phyloP scores from a whole-genome alignment of 2,797 vertebrate species.

The Pteropus rufus region DNA sequence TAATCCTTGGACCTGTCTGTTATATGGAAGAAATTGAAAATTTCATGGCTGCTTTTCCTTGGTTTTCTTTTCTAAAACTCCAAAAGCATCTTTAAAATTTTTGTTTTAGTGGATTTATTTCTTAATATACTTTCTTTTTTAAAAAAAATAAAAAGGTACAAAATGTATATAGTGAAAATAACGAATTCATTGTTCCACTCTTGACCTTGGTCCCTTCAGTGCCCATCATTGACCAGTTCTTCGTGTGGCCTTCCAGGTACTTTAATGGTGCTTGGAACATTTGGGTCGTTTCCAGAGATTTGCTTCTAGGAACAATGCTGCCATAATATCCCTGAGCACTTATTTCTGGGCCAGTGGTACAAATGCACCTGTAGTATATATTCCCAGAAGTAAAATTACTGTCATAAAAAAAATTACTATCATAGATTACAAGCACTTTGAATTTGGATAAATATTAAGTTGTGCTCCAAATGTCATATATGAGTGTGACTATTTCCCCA shows the following conservation, averaged over 20 bases:
- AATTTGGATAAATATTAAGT: background rate
- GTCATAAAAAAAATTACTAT: no score
- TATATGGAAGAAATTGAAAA: background rate
- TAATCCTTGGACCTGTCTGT: background rate
- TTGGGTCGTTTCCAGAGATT: background rate
- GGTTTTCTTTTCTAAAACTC: conserved; percentile 15
- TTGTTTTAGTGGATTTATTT: background rate
- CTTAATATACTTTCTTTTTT: background rate
- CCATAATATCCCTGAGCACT: background rate
- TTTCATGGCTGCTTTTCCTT: conserved; percentile 8
- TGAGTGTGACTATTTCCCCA: background rate
- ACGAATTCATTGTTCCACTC: background rate
- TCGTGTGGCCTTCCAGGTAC: background rate
- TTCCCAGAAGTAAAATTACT: background rate
- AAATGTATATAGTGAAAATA: background rate
- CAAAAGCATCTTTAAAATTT: background rate
- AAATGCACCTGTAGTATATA: background rate
- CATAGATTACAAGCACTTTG: background rate
- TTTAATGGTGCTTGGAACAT: background rate
- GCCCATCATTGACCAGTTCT: background rate
- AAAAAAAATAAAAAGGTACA: background rate
- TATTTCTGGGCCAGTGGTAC: background rate
- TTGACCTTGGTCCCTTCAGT: background rate
- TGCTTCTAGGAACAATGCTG: background rate
- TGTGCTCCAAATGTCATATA: background rate